Percentiles rank a stretch among this genome's conserved stretches.
Evolutionary conservation across 2,888 invertebrate genomes (phyloP).

Genomic region (Cyrtodaria siliqua): DNA sequence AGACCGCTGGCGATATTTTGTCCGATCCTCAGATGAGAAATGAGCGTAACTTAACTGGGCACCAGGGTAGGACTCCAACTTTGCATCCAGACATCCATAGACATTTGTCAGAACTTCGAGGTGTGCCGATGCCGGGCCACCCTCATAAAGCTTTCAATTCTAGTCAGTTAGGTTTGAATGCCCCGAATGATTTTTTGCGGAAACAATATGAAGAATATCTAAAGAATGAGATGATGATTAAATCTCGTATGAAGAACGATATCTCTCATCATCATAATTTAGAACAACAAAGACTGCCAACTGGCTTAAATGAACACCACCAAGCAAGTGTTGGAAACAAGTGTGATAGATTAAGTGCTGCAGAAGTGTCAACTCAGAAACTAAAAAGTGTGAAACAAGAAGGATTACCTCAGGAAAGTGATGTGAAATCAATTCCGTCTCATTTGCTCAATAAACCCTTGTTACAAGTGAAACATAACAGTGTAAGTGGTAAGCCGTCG

Average conservation of each 20-base stretch:
- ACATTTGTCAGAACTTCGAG: constrained; percentile 29
- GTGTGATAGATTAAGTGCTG: constrained; percentile 48
- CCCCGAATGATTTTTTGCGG: constrained; percentile 41
- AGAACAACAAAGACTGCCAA: constrained; percentile 50
- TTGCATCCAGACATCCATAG: constrained; percentile 40
- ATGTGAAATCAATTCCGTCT: constrained; percentile 63
- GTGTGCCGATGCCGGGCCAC: constrained; percentile 27
- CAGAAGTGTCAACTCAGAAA: constrained; percentile 26
- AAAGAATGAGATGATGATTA: constrained; percentile 44
- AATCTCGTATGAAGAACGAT: constrained; percentile 48
- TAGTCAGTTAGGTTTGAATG: constrained; percentile 55
- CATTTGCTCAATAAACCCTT: constrained; percentile 75
- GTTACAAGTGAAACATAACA: constrained; percentile 65
- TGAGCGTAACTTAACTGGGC: neutral
- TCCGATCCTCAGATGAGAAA: constrained; percentile 4
- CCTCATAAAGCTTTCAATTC: constrained; percentile 42
- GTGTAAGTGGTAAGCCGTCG: constrained; percentile 52
- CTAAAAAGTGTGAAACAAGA: constrained; percentile 16
- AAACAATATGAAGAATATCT: constrained; percentile 50
- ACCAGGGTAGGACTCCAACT: constrained; percentile 44
- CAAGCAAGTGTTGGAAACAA: constrained; percentile 16
- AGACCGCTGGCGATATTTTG: constrained; percentile 11
- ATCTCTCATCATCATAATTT: constrained; percentile 20
- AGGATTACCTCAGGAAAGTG: constrained; percentile 62
- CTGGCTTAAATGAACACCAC: constrained; percentile 2